Base-by-base conservation (phyloP, 2,113 vertebrate species). In the Scomber japonicus region DNA sequence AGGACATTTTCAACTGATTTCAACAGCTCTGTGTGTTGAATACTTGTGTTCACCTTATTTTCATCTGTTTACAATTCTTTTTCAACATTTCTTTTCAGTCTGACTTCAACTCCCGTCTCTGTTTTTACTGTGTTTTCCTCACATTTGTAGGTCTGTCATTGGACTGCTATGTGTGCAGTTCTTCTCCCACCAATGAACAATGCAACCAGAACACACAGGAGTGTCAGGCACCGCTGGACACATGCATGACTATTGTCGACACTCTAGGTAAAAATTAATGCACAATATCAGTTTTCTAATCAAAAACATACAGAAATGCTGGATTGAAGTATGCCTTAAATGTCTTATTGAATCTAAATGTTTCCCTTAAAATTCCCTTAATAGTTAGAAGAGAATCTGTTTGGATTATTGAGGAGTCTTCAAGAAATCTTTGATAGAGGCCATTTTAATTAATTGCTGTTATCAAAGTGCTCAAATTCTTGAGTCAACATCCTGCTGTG, bases 171-270 rank as follows among this genome's bases (percentile, higher is more conserved):
- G 68, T 89, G 49, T 95, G 94, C 89, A 78, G 19, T 12, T 75
- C 89, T 1, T 44, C 87, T 0, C 0, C 75, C 56, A 89, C 81
- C n/a, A 94, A 93, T 44, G 78, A 81, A 1, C 27, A 67, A n/a
- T 95, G 94, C 71, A 95, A 92, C 87, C 27, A 44, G 15, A 87
- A 54, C 69, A 71, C 17, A 5, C 76, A 83, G 71, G 27, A 50
- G 30, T 93, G 93, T 21, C 72, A 67, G 53, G 12, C 61, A 16
- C 93, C 87, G 0, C 82, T 84, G 53, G 80, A 93, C 84, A 93
- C 88, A 1, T 94, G 94, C 85, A 94, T 95, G 93, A 94, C 91
- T 17, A 55, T 48, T 0, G 51, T 93, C 2, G 91, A 84, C 92
- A 87, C 8, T 24, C 11, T 27, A 11, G 93, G 94, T 95, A 83